These are phyloP conservation scores for Podiceps cristatus DNA, from an alignment of 2,113 vertebrate species.

Conservation along the genomic window DNA sequence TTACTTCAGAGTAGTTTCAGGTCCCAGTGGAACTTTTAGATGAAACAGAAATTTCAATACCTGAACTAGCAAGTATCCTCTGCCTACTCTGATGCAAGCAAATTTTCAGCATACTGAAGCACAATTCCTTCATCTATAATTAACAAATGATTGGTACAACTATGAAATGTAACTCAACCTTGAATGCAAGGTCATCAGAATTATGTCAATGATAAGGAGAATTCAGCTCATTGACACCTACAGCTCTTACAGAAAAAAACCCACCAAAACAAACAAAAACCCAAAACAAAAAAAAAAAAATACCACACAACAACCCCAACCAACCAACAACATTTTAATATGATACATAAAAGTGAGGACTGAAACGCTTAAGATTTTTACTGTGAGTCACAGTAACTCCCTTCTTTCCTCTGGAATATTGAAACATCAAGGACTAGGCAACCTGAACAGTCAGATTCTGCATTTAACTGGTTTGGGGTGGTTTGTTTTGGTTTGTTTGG, in stretches of 20 bases:
- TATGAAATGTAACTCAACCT: not conserved
- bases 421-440: not conserved
- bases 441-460: not conserved
- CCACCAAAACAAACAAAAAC: not conserved
- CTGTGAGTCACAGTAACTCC: not conserved
- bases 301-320: too few relatives aligned
- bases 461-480: not conserved
- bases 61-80: not conserved
- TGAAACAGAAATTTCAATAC: not conserved
- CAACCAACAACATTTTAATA: not conserved
- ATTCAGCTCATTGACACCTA: not conserved
- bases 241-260: not conserved
- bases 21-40: not conserved
- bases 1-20: not conserved
- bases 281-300: not conserved
- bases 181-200: not conserved
- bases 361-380: not conserved
- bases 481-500: too few relatives aligned
- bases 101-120: not conserved
- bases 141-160: not conserved
- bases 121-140: not conserved
- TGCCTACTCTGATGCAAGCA: not conserved
- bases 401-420: not conserved
- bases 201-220: not conserved
- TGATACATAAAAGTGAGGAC: not conserved